A percentile compares a stretch with the other conserved stretches of the same genome.
These are phyloP conservation scores for Eulimnadia texana DNA, from an alignment of 1,140 invertebrate species.

Conservation along the genomic window DNA sequence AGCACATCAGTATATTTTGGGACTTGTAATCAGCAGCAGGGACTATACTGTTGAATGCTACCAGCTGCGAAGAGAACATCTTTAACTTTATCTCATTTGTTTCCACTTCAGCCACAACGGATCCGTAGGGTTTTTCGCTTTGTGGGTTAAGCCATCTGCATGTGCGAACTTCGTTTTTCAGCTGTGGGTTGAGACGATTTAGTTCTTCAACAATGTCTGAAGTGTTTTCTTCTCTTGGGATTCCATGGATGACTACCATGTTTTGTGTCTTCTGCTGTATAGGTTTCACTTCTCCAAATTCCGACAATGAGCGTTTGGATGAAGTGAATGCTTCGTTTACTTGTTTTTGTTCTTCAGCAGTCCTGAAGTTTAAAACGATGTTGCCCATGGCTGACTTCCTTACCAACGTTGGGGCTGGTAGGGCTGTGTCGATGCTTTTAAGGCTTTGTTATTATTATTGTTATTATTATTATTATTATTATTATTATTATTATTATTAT, in stretches of 20 bases:
- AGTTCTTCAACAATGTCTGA: neutral
- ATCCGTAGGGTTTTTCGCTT: neutral
- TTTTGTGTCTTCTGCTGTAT: neutral
- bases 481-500: too few species aligned
- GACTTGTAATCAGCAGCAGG: neutral
- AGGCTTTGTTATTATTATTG: too few species aligned
- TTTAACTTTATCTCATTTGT: neutral
- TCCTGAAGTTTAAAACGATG: too few species aligned
- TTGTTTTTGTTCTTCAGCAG: too few species aligned
- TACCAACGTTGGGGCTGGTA: too few species aligned
- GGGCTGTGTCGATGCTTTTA: too few species aligned
- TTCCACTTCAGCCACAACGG: neutral
- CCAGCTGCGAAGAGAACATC: neutral
- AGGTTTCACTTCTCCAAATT: neutral
- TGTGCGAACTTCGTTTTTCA: neutral
- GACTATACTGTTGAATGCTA: neutral
- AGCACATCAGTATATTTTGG: neutral
- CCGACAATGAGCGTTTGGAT: neutral
- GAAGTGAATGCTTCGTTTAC: neutral
- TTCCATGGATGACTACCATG: neutral
- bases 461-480: too few species aligned
- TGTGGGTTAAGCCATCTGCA: neutral
- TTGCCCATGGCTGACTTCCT: too few species aligned
- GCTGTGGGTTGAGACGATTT: neutral
- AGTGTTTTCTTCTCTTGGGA: neutral